Conservation (phyloP, 2,888 invertebrate genomes). For the Eupeodes luniger region DNA sequence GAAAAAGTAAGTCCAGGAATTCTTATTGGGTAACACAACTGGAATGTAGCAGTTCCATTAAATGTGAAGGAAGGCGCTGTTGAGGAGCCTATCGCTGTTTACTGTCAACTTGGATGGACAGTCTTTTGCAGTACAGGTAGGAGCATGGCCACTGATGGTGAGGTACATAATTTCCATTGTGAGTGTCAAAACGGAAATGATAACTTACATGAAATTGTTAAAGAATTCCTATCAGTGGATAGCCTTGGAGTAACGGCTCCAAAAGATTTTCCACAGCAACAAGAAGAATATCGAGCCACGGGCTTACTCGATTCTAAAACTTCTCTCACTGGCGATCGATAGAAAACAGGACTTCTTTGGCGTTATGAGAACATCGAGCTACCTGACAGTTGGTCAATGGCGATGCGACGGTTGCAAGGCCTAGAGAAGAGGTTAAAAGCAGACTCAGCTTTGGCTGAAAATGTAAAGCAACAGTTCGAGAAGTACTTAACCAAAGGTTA, state of each 20-base stretch:
- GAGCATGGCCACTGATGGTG: neutral
- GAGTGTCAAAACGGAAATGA: neutral
- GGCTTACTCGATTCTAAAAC: neutral
- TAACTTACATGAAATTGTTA: neutral
- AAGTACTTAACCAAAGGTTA: conserved; percentile 3
- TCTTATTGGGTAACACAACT: conserved; percentile 44
- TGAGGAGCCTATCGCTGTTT: neutral
- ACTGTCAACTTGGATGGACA: conserved; percentile 11
- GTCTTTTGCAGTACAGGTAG: neutral
- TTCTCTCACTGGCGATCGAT: neutral
- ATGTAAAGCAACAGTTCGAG: neutral
- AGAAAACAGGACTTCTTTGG: conserved; percentile 4
- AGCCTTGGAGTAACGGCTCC: conserved; percentile 2
- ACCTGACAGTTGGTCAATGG: neutral
- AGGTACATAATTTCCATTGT: neutral
- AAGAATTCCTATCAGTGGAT: conserved; percentile 2
- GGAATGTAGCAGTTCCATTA: conserved; percentile 43
- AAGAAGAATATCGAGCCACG: conserved; percentile 4
- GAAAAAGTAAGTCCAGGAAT: conserved; percentile 34
- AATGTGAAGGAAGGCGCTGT: conserved; percentile 12
- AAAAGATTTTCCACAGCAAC: neutral
- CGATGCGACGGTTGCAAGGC: neutral
- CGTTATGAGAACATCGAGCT: neutral
- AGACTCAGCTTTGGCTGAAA: neutral
- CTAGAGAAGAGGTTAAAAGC: neutral